Conservation (phyloP, 2,797 vertebrate genomes). For the Gymnocypris eckloni region DNA sequence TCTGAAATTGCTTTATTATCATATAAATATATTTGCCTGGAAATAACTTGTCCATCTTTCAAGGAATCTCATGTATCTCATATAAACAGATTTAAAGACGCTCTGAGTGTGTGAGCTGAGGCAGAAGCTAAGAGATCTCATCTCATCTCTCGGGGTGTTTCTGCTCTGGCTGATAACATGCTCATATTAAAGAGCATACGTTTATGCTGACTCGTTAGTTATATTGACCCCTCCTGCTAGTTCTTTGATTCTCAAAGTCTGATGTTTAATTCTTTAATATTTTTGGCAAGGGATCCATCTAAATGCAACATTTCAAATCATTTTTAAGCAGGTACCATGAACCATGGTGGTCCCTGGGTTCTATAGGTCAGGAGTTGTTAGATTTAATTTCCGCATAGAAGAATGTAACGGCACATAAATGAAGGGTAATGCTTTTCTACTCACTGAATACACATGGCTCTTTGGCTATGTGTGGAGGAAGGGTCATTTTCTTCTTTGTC, state of each 20-base stretch:
- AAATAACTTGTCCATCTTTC: background rate
- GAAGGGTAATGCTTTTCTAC: too few relatives aligned
- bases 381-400: too few relatives aligned
- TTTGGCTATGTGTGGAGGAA: too few relatives aligned
- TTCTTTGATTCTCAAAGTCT: background rate
- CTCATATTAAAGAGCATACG: background rate
- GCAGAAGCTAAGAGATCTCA: background rate
- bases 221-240: background rate
- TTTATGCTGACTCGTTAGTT: background rate
- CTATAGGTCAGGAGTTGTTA: background rate
- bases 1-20: background rate
- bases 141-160: background rate
- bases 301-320: background rate
- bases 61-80: background rate
- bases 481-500: too few relatives aligned
- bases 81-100: background rate
- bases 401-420: too few relatives aligned
- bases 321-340: background rate
- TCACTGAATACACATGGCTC: too few relatives aligned
- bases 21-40: background rate
- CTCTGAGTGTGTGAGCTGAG: background rate
- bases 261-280: background rate
- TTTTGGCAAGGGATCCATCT: background rate
- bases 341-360: background rate
- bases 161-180: slow-evolving; percentile 1